These are phyloP conservation scores for Drosophila nannoptera DNA, from an alignment of 1,140 invertebrate species.

Conservation along the genomic window DNA sequence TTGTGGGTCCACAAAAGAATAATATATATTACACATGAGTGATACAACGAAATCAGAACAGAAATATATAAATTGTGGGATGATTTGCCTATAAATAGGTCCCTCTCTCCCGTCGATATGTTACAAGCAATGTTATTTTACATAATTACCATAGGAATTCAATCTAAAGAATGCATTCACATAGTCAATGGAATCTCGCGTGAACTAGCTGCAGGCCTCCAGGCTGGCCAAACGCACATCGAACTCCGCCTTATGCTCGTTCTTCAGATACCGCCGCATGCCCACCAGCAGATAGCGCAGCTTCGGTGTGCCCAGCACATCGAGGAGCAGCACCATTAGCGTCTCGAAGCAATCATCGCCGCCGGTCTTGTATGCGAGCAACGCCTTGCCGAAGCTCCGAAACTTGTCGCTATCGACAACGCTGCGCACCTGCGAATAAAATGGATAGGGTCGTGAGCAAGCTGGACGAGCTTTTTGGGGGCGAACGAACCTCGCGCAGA, in stretches of 20 bases:
- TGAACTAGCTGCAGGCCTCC: neutral
- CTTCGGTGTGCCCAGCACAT: conserved; percentile 80
- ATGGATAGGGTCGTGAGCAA: neutral
- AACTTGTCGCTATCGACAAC: conserved; percentile 80
- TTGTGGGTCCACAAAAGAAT: too few species aligned
- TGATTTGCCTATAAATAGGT: too few species aligned
- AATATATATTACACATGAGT: too few species aligned
- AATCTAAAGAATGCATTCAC: too few species aligned
- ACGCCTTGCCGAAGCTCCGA: conserved; percentile 82
- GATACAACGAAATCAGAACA: too few species aligned
- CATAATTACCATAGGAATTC: too few species aligned
- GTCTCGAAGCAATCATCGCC: conserved; percentile 80
- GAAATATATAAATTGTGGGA: too few species aligned
- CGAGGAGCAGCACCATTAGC: conserved; percentile 80
- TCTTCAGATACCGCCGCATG: conserved; percentile 82
- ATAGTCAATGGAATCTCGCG: too few species aligned
- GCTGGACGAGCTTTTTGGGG: neutral
- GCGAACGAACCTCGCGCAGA: conserved; percentile 47
- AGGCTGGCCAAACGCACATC: conserved; percentile 59
- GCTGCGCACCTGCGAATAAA: conserved; percentile 52
- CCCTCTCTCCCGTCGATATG: too few species aligned
- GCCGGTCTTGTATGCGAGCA: conserved; percentile 82
- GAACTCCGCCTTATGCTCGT: conserved; percentile 81
- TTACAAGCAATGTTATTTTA: too few species aligned
- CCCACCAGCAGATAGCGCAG: conserved; percentile 83